Evolutionary conservation across 1,140 invertebrate genomes (phyloP), one percentile per base, ranked within the genome.

Genomic region (Artemia franciscana): DNA sequence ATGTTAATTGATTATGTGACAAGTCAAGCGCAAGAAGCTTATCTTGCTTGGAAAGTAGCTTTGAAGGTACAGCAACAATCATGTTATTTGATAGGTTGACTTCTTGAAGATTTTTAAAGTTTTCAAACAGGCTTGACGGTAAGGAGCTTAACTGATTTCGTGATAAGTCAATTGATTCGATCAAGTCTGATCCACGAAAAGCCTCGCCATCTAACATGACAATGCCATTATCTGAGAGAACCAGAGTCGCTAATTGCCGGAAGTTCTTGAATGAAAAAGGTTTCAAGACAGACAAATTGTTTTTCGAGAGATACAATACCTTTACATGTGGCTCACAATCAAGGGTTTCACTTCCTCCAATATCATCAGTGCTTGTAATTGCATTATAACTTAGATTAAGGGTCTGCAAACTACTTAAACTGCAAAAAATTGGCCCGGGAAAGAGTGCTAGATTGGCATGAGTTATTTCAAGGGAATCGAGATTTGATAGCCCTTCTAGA

Each of bases 131-230:
- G 1, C 81, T 80, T 66, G 86, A 82, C 0, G 87, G 87, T 68
- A 91, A 69, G 0, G 79, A 79, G 62, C 81, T 79, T 66, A 93
- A 73, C 60, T 80, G 79, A 70, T 92, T 92, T 70, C 84, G 80
- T 58, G 86, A 88, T 71, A 89, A 77, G 74, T 93, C 90, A 21
- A 93, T 77, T 94, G 93, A 72, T 88, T 84, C 59, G 85, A 88
- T 62, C 92, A 77, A 60, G 88, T 81, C 62, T 92, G 75, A 2
- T 86, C 89, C 70, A 90, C 85, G 63, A 93, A 64, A 63, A 73
- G 73, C 60, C 70, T 67, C 9, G 73, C 67, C 4, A 68, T 66
- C 5, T 69, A 63, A 63, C 75, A 75, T n/a, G 72, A 66, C 18
- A 67, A 66, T 59, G 72, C 39, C 39, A 51, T 94, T 94, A 72